Base-by-base conservation (phyloP, 2,113 vertebrate species). In the Platichthys flesus region DNA sequence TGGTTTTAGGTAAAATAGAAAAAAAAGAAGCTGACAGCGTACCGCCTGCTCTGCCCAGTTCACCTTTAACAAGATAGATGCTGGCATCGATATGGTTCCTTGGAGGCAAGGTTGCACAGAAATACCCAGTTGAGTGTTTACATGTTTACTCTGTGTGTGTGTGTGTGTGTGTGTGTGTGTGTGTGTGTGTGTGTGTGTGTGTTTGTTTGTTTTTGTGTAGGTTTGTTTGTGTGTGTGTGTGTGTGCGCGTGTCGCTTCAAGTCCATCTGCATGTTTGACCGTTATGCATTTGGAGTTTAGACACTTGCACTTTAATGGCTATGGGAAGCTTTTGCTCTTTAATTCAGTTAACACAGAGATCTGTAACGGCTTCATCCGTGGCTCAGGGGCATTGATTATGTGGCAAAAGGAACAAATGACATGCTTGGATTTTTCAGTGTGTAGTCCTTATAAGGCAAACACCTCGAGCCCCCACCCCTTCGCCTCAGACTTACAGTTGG, bases 371-470 rank as follows among this genome's bases (percentile, higher is more conserved):
- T 85, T 91, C 89, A 85, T 92, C 78, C 84, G 66, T 71, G 73
- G 82, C 84, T 91, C 76, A 63, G 81, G 78, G 80, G 35, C 82
- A 93, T 94, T 90, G 92, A 93, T 93, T 93, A 88, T 78, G 74
- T 92, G 89, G 88, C 80, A 87, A 85, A 89, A 83, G 75, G 85
- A 91, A 93, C 86, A 94, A 94, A 93, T 90, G 70, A 85, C 90
- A 88, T 76, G 54, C 20, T 79, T 51, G 35, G 59, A 79, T 49
- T 82, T 82, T 82, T 66, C 81, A 77, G 64, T 77, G 78, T 84
- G 67, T 26, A 42, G 78, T 79, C 80, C 31, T 82, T 76, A 90
- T 67, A 71, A 82, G 69, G 63, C 76, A 90, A 90, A 90, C 84
- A 85, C 49, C 16, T 16, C 23, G 16, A 12, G 10, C 26, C 18